These are phyloP conservation scores for Microtus montanus DNA, from an alignment of 2,113 vertebrate genomes.

Conservation along the genomic window DNA sequence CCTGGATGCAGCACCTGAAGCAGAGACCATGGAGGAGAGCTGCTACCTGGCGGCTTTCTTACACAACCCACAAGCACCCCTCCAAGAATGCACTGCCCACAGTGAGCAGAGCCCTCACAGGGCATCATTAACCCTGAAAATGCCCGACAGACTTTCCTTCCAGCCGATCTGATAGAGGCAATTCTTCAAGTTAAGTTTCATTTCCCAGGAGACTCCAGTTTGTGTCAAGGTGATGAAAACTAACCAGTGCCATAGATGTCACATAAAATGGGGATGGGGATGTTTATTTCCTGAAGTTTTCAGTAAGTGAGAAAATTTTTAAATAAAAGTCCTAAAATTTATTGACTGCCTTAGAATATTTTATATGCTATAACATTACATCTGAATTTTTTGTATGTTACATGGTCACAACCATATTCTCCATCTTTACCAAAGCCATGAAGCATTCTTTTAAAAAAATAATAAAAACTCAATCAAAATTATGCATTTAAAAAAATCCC, in stretches of 20 bases:
- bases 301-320: conserved; percentile 1
- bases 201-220: background rate
- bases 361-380: background rate
- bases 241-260: background rate
- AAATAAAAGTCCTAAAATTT: conserved; percentile 37
- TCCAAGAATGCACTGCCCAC: background rate
- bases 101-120: background rate
- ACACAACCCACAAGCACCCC: background rate
- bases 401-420: conserved; percentile 21
- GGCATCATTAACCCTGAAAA: background rate
- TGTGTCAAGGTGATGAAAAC: background rate
- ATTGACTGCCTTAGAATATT: background rate
- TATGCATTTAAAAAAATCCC: background rate
- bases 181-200: background rate
- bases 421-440: conserved; percentile 22
- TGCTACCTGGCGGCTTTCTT: background rate
- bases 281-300: conserved; percentile 28
- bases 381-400: background rate
- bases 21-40: background rate
- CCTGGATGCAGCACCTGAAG: background rate
- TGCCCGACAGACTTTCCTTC: background rate
- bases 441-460: conserved; percentile 5
- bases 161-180: background rate
- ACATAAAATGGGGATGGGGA: background rate
- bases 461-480: background rate